These are phyloP conservation scores for Nebria brevicollis DNA, from an alignment of 2,888 invertebrate species.

Conservation along the genomic window DNA sequence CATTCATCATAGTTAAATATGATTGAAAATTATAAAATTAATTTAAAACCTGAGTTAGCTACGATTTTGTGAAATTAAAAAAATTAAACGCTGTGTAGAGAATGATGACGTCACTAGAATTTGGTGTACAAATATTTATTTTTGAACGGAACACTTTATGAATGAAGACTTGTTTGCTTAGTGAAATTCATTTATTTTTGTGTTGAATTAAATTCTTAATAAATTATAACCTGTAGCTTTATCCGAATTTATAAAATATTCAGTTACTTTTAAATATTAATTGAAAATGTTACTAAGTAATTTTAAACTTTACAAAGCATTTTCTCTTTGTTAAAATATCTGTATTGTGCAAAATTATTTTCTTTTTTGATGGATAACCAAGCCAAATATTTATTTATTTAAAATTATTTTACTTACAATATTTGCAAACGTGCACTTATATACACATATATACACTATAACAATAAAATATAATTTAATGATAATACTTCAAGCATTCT, in stretches of 20 bases:
- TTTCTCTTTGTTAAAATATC: too few species aligned
- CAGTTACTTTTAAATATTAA: not conserved
- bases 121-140: not conserved
- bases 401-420: too few species aligned
- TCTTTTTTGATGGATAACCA: not conserved
- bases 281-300: not conserved
- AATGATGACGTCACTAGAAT: not conserved
- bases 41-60: too few species aligned
- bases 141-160: not conserved
- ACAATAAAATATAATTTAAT: too few species aligned
- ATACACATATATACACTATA: too few species aligned
- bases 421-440: too few species aligned
- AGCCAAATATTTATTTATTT: too few species aligned
- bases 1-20: too few species aligned
- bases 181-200: not conserved
- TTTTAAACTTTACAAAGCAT: not conserved
- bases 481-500: too few species aligned
- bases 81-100: not conserved
- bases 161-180: not conserved
- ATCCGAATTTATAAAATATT: not conserved
- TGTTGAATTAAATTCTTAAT: not conserved
- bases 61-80: too few species aligned
- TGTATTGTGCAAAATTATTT: not conserved
- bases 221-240: not conserved
- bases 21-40: too few species aligned